phyloP scores from a whole-genome alignment of 2,113 vertebrate genomes.

The Scomber scombrus region DNA sequence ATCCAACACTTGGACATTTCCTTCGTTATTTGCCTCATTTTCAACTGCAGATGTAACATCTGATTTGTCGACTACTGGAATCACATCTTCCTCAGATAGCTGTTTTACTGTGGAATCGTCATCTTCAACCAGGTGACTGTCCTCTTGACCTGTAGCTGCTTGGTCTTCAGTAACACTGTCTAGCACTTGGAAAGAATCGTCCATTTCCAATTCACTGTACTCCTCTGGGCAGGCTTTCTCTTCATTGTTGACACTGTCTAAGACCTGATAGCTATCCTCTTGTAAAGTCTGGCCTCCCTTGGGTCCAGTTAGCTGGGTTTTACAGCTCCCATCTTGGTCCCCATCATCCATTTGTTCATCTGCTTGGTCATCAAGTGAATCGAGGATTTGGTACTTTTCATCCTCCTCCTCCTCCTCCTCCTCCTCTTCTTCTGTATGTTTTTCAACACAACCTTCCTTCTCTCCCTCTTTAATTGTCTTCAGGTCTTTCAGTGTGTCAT shows the following conservation, averaged over 20 bases:
- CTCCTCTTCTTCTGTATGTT: background rate
- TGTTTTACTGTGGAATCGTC: background rate
- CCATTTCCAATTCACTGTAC: background rate
- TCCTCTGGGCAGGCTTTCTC: background rate
- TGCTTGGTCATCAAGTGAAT: slow-evolving; percentile 41
- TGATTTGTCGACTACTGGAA: background rate
- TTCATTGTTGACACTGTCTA: slow-evolving; percentile 13
- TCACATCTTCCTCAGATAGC: background rate
- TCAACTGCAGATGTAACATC: background rate
- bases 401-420: background rate
- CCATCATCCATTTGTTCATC: slow-evolving; percentile 19
- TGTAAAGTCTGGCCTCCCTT: background rate
- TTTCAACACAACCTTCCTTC: background rate
- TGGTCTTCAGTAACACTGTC: slow-evolving; percentile 3
- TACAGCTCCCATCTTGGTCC: background rate
- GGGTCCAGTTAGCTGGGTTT: background rate
- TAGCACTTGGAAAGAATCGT: background rate
- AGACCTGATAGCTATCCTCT: slow-evolving; percentile 14
- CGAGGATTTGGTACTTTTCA: slow-evolving; percentile 33
- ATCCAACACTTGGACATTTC: background rate
- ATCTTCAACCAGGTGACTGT: background rate
- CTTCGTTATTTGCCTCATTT: background rate
- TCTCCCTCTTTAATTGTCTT: background rate
- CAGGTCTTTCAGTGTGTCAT: background rate
- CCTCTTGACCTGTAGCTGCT: background rate